These are phyloP conservation scores for Drosophila meridiana DNA, from an alignment of 2,888 invertebrate species.

Conservation along the genomic window DNA sequence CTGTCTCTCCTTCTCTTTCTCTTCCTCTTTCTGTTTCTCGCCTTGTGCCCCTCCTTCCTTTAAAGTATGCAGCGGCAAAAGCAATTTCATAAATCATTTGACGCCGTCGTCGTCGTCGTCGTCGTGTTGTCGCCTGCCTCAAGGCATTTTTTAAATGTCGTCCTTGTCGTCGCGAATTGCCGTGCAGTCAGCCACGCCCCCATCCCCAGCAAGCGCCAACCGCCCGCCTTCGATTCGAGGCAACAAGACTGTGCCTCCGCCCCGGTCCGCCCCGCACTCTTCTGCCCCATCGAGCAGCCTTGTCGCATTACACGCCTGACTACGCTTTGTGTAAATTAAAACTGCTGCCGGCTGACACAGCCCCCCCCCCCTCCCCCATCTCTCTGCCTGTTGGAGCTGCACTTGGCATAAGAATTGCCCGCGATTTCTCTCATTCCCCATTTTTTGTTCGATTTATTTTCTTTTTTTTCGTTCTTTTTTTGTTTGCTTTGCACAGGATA, in stretches of 20 bases:
- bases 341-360: slow-evolving; percentile 68
- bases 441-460: slow-evolving; percentile 13
- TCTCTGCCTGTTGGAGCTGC: neutral
- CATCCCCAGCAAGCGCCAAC: neutral
- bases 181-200: slow-evolving; percentile 13
- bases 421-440: slow-evolving; percentile 30
- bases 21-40: neutral
- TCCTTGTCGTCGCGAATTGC: slow-evolving; percentile 47
- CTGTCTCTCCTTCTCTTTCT: neutral
- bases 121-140: slow-evolving; percentile 55
- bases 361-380: neutral
- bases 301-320: slow-evolving; percentile 76
- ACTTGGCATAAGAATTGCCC: slow-evolving; percentile 52
- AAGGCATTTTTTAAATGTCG: slow-evolving; percentile 78
- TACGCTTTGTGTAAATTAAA: slow-evolving; percentile 81
- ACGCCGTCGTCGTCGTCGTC: slow-evolving; percentile 55
- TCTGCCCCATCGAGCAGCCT: slow-evolving; percentile 5
- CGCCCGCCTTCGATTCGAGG: neutral
- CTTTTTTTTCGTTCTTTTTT: slow-evolving; percentile 19
- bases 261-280: neutral
- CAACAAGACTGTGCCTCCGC: slow-evolving; percentile 3
- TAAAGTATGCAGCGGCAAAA: slow-evolving; percentile 68
- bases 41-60: neutral
- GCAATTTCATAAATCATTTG: slow-evolving; percentile 85
- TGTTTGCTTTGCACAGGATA: slow-evolving; percentile 75